Base-by-base conservation (phyloP, 2,113 vertebrate species). In the Hypomesus transpacificus region DNA sequence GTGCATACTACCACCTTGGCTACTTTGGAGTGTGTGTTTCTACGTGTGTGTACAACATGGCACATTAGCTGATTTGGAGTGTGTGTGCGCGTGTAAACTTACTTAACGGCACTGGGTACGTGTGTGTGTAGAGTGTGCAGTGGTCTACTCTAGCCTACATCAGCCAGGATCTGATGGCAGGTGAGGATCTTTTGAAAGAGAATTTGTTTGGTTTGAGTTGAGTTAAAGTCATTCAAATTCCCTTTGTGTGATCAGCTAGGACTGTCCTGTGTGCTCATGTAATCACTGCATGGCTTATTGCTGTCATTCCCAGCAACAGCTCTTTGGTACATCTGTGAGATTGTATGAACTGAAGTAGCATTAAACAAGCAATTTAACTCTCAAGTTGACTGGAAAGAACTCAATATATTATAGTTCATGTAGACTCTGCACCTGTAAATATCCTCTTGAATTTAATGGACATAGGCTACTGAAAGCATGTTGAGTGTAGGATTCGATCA, bases 1-100 rank as follows among this genome's bases (percentile, higher is more conserved):
- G 54, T 22, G 71, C 79, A 78, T 78, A 81, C 79, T 72, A 4
- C 52, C 77, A 76, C 80, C 80, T 74, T 78, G 70, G 21, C 4
- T 50, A 51, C 46, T 74, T 2, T 22, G 73, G 31, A 66, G 51
- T 66, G 70, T 68, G 14, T 65, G 31, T 73, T 6, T 3, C 17
- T 16, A 78, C 77, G 77, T 71, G 39, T 80, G 77, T 78, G 74
- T 3, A 57, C 54, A 66, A 13, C 57, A 62, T 18, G 16, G 11
- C 14, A 14, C 65, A 26, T n/a, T 61, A 34, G 70, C 54, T 46
- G 9, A 46, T 46, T 46, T 46, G 39, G 5, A 46, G n/a, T 20
- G 16, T 18, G n/a, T 6, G 16, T 56, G n/a, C 6, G 54, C 1
- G 4, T 56, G 54, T n/a, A 11, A 18, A 18, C 54, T 6, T 3